A percentile compares a stretch with the other conserved stretches of the same genome.
These are phyloP conservation scores for Paracentrotus lividus DNA, from an alignment of 53 echinoderm and acorn worm species.

Conservation along the genomic window DNA sequence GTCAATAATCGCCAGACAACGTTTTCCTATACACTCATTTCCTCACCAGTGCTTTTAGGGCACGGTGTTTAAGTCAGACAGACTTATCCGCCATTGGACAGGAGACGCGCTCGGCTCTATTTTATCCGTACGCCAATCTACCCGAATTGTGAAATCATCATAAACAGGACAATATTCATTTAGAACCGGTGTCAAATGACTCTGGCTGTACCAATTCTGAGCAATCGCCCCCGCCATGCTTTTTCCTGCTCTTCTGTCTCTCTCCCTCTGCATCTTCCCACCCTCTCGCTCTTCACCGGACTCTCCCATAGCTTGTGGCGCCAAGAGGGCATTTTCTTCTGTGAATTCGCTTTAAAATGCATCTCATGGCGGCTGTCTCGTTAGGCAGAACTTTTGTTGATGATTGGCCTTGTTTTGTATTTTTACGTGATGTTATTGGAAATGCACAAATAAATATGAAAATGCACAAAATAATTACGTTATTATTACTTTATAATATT, in stretches of 20 bases:
- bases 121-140: conserved; percentile 34
- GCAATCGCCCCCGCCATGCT: conserved; percentile 65
- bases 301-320: conserved; percentile 30
- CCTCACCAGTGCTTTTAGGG: neutral
- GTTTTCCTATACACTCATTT: neutral
- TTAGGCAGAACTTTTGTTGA: neutral
- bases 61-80: neutral
- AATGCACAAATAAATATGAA: too few relatives aligned
- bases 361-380: conserved; percentile 13
- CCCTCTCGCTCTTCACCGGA: too few relatives aligned
- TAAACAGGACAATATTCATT: conserved; percentile 65
- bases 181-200: conserved; percentile 67
- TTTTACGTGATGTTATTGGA: too few relatives aligned
- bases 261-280: neutral
- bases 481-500: too few relatives aligned
- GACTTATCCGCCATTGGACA: conserved; percentile 19
- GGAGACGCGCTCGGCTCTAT: conserved; percentile 1
- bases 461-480: too few relatives aligned
- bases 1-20: conserved; percentile 1
- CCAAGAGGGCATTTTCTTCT: conserved; percentile 25
- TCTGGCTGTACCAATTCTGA: conserved; percentile 53
- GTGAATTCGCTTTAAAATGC: conserved; percentile 68
- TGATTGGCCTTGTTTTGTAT: too few relatives aligned
- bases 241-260: conserved; percentile 21
- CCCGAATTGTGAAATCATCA: conserved; percentile 65